These are phyloP conservation scores for Ophion ventricosus DNA, from an alignment of 2,888 invertebrate species.

Conservation along the genomic window DNA sequence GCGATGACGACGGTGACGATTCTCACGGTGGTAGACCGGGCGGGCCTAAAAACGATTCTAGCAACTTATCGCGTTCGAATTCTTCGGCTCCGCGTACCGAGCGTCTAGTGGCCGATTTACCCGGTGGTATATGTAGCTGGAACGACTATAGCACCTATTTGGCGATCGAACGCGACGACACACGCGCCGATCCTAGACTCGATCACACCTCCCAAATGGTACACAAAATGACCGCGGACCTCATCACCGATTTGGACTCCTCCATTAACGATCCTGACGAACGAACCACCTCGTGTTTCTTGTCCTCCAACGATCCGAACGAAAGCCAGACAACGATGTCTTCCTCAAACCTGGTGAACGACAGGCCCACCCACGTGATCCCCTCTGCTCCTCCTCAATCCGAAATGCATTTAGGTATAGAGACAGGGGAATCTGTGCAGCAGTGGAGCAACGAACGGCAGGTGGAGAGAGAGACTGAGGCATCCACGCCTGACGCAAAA, in stretches of 20 bases:
- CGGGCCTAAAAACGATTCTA: constrained; percentile 76
- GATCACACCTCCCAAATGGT: constrained; percentile 69
- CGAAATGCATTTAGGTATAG: constrained; percentile 79
- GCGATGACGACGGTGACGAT: constrained; percentile 76
- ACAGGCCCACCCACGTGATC: constrained; percentile 12
- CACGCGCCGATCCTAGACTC: constrained; percentile 62
- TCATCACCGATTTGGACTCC: constrained; percentile 50
- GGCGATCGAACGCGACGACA: constrained; percentile 84
- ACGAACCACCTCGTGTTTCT: constrained; percentile 21
- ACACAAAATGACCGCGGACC: constrained; percentile 70
- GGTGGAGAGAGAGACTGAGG: constrained; percentile 75
- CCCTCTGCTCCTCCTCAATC: constrained; percentile 57
- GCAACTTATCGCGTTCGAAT: constrained; percentile 56
- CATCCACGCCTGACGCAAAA: constrained; percentile 74
- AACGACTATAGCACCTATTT: constrained; percentile 92
- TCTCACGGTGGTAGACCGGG: constrained; percentile 84
- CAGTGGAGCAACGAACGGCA: constrained; percentile 74
- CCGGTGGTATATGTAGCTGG: constrained; percentile 93
- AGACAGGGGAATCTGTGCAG: constrained; percentile 74
- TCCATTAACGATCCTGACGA: constrained; percentile 32
- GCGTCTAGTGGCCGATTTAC: constrained; percentile 89
- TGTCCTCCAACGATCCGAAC: constrained; percentile 19
- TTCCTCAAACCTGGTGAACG: constrained; percentile 40
- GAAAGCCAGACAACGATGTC: constrained; percentile 15
- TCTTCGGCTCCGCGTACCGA: constrained; percentile 84